Conservation (phyloP, 2,113 vertebrate genomes). For the Zeus faber region DNA sequence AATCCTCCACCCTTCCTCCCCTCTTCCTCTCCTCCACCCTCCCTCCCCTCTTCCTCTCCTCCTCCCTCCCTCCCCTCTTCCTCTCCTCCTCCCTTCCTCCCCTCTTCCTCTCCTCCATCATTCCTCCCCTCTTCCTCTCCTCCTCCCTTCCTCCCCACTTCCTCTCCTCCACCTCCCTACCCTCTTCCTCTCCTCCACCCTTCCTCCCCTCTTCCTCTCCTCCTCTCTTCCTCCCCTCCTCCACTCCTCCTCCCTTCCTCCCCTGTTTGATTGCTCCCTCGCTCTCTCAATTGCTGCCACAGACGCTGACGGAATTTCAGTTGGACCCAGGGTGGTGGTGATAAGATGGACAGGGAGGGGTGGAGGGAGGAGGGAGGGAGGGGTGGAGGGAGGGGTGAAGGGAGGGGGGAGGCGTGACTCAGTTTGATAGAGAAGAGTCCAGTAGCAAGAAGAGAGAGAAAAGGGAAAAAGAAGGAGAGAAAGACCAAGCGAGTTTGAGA, state of each 20-base stretch:
- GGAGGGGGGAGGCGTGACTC: slow-evolving; percentile 20
- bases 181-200: slow-evolving; percentile 19
- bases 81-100: not conserved
- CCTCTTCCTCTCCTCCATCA: not conserved
- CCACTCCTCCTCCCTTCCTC: slow-evolving; percentile 30
- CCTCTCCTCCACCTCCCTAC: slow-evolving; percentile 35
- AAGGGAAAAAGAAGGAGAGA: not conserved
- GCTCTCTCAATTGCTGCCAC: slow-evolving; percentile 18
- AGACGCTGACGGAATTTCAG: not conserved
- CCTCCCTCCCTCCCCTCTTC: not conserved
- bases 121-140: too few species aligned
- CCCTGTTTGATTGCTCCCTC: slow-evolving; percentile 10
- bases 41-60: not conserved
- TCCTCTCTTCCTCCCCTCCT: slow-evolving; percentile 61
- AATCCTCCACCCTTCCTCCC: not conserved
- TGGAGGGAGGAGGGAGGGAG: not conserved
- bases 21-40: not conserved
- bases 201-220: slow-evolving; percentile 17
- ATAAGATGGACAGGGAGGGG: not conserved
- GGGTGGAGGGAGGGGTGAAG: not conserved
- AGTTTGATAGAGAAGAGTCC: too few species aligned
- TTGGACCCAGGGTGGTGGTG: not conserved
- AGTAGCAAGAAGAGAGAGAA: slow-evolving; percentile 28
- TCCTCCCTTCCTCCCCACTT: slow-evolving; percentile 11
- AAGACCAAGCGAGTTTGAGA: too few species aligned